Evolutionary conservation across 2,888 invertebrate genomes (phyloP).

Genomic region (Eilema griseolum): DNA sequence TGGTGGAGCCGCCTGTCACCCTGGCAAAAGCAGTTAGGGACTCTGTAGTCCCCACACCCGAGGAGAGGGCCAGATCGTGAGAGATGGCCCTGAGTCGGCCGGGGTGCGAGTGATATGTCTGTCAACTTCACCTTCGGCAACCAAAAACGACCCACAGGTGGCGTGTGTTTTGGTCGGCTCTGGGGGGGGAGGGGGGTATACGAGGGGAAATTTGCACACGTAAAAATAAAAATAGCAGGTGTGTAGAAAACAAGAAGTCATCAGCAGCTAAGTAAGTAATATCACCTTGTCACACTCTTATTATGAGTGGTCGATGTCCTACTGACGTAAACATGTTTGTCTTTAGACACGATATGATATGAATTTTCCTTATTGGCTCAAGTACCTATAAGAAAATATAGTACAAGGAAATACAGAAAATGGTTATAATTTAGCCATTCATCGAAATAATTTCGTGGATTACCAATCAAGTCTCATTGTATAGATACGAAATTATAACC

Average conservation of each 20-base stretch:
- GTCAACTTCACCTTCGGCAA: too few relatives aligned
- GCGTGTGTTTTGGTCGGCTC: too few relatives aligned
- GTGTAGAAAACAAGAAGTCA: neutral
- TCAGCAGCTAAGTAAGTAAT: neutral
- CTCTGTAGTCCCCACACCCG: too few relatives aligned
- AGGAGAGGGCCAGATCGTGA: too few relatives aligned
- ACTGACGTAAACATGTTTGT: conserved; percentile 11
- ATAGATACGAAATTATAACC: neutral
- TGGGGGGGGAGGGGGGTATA: too few relatives aligned
- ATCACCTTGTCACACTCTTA: neutral
- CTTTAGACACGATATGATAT: conserved; percentile 15
- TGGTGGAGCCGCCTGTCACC: too few relatives aligned
- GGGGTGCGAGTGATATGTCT: too few relatives aligned
- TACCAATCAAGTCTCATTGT: neutral
- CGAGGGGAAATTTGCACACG: too few relatives aligned
- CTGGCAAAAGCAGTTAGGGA: too few relatives aligned
- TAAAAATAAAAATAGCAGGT: too few relatives aligned
- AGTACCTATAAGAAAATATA: neutral
- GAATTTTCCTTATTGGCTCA: conserved; percentile 21
- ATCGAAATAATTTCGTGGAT: neutral
- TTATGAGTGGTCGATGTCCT: conserved; percentile 16
- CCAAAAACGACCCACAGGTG: too few relatives aligned
- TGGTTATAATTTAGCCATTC: neutral
- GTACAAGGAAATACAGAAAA: neutral
- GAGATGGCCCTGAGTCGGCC: too few relatives aligned